These are phyloP conservation scores for Hydrochoerus hydrochaeris DNA, from an alignment of 2,113 vertebrate genomes.

Conservation along the genomic window DNA sequence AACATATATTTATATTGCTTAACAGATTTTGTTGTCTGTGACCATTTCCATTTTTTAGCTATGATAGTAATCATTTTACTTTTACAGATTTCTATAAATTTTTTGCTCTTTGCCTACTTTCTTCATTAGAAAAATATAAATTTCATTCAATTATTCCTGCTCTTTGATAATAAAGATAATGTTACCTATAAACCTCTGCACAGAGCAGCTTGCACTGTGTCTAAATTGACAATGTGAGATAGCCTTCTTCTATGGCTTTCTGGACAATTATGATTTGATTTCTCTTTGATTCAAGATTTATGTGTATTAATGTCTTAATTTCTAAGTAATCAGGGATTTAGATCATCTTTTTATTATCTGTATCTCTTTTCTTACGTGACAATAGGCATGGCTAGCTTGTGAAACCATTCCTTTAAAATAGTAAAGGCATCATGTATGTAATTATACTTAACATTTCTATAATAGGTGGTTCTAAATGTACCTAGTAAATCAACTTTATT, in stretches of 20 bases:
- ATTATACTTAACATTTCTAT: neutral
- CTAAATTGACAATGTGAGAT: neutral
- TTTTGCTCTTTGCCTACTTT: neutral
- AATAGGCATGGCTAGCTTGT: neutral
- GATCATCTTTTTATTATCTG: neutral
- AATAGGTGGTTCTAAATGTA: neutral
- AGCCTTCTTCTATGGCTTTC: neutral
- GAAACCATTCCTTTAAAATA: constrained; percentile 15
- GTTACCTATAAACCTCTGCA: neutral
- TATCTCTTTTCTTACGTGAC: neutral
- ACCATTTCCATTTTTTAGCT: neutral
- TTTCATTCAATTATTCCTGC: neutral
- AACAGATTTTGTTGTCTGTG: neutral
- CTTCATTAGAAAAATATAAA: neutral
- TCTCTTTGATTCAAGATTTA: neutral
- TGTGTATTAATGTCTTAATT: neutral
- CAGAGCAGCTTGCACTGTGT: neutral
- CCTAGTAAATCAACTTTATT: neutral
- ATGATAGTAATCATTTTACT: neutral
- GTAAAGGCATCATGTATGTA: neutral
- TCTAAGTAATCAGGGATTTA: neutral
- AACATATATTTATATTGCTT: neutral
- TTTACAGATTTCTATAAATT: neutral
- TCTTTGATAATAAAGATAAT: neutral
- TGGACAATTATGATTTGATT: neutral